phyloP scores from a whole-genome alignment of 2,113 vertebrate genomes.

The Sclerurus mexicanus region DNA sequence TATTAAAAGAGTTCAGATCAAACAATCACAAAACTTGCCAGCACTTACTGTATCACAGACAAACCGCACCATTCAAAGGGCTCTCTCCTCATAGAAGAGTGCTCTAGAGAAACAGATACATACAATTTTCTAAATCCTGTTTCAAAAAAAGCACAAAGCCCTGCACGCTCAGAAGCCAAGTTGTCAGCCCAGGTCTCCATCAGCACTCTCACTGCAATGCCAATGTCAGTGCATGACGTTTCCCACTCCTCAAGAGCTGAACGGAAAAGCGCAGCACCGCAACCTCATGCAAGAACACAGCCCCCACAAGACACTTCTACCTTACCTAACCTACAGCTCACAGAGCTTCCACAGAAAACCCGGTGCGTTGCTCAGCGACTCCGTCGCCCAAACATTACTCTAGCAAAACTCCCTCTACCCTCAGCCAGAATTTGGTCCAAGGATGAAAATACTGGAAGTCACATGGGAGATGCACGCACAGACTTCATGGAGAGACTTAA shows the following conservation, averaged over 20 bases:
- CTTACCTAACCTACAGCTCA: not conserved
- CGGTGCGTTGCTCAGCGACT: not conserved
- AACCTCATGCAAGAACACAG: not conserved
- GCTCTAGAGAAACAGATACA: not conserved
- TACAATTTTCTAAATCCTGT: not conserved
- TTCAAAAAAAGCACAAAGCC: not conserved
- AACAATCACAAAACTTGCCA: not conserved
- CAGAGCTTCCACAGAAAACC: not conserved
- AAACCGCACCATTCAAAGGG: not conserved
- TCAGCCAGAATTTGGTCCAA: not conserved
- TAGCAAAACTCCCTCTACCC: not conserved
- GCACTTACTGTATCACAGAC: not conserved
- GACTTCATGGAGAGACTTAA: not conserved
- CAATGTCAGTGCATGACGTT: rapidly evolving
- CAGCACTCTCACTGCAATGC: not conserved
- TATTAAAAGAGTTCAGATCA: not conserved
- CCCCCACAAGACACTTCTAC: not conserved
- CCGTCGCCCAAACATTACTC: rapidly evolving
- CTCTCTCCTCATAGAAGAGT: not conserved
- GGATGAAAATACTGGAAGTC: not conserved
- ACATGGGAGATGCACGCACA: not conserved
- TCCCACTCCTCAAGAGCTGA: not conserved
- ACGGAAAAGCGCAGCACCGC: not conserved
- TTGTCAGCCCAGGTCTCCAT: not conserved
- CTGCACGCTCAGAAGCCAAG: too few species aligned